Evolutionary conservation across 2,797 vertebrate genomes (phyloP).

Genomic region (Tokudaia muenninki): DNA sequence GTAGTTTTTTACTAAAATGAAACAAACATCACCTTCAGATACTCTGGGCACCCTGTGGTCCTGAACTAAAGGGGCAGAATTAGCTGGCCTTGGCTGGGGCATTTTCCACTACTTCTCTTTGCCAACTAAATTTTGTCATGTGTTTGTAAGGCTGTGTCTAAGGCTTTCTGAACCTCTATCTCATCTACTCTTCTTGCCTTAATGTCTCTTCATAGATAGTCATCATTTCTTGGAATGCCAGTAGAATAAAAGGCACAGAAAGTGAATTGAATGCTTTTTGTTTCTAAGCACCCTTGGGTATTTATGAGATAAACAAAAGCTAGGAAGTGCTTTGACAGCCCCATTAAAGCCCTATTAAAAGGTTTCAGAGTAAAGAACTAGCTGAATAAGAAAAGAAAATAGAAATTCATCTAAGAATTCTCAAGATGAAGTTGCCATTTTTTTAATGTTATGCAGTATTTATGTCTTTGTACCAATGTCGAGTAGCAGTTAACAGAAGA

Average conservation of each 20-base stretch:
- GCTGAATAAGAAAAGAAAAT: slow-evolving; percentile 41
- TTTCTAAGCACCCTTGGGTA: neutral
- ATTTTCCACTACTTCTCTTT: neutral
- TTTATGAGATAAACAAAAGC: slow-evolving; percentile 58
- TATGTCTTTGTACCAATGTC: neutral
- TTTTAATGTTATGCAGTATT: neutral
- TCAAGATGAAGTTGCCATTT: neutral
- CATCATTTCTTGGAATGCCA: slow-evolving; percentile 2
- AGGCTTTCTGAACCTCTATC: neutral
- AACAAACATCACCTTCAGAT: neutral
- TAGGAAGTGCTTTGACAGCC: neutral
- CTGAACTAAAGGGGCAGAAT: neutral
- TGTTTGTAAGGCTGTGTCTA: neutral
- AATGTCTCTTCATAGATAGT: neutral
- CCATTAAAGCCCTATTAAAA: neutral
- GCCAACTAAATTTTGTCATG: neutral
- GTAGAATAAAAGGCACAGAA: slow-evolving; percentile 23
- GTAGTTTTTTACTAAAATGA: neutral
- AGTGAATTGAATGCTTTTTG: slow-evolving; percentile 12
- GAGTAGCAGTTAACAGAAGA: neutral
- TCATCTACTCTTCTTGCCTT: neutral
- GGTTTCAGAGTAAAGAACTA: neutral
- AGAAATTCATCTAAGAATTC: neutral
- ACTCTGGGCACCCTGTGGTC: neutral
- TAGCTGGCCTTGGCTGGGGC: neutral